Conservation (phyloP, 92 coral and sea anemone genomes). For the Palythoa caribaeorum region DNA sequence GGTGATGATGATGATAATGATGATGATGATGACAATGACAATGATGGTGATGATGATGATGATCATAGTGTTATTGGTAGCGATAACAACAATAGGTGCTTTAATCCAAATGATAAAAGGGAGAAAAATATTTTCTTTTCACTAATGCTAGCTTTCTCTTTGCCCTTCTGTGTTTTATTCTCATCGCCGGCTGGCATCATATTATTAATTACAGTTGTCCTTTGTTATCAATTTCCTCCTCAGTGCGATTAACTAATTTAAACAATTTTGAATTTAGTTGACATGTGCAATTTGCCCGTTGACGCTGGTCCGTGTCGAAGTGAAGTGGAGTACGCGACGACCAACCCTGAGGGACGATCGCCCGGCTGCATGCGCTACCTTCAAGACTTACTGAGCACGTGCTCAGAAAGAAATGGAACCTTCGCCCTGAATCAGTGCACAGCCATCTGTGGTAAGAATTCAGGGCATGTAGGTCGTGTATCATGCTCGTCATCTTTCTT, state of each 20-base stretch:
- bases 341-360: conserved; percentile 20
- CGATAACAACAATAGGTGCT: not conserved
- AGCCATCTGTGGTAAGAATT: conserved; percentile 24
- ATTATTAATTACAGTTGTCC: not conserved
- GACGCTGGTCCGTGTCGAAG: conserved; percentile 43
- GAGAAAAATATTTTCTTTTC: not conserved
- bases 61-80: not conserved
- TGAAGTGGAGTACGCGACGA: conserved; percentile 9
- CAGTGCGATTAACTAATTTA: too few relatives aligned
- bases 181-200: not conserved
- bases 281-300: conserved; percentile 31
- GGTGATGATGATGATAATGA: not conserved
- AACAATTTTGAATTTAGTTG: not conserved
- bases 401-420: conserved; percentile 30
- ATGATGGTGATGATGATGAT: not conserved
- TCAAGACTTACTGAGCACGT: not conserved
- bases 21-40: not conserved
- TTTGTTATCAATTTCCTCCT: too few relatives aligned
- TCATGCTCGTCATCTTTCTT: not conserved
- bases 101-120: not conserved
- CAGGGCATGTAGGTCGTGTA: not conserved
- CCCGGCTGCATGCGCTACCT: conserved; percentile 33
- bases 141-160: not conserved
- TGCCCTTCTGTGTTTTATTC: not conserved
- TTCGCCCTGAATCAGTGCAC: conserved; percentile 33